phyloP scores from a whole-genome alignment of 1,140 invertebrate genomes.

The Coptotermes formosanus region DNA sequence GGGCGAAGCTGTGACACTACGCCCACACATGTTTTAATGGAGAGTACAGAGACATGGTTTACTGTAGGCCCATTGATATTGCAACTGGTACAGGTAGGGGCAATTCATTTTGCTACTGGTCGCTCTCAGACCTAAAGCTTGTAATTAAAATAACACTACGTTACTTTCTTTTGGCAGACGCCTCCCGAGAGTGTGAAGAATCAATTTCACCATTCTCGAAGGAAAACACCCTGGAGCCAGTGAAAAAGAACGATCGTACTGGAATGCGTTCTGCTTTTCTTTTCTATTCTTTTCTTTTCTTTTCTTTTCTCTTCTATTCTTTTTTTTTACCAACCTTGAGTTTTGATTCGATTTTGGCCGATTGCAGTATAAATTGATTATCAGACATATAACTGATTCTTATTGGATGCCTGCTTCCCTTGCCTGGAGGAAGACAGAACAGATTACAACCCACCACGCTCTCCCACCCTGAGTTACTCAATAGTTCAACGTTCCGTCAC shows the following conservation, averaged over 20 bases:
- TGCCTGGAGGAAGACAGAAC: neutral
- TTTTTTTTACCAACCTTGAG: neutral
- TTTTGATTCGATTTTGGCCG: neutral
- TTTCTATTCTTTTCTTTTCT: neutral
- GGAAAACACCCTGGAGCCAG: neutral
- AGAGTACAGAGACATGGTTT: too few species aligned
- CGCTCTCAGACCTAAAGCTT: neutral
- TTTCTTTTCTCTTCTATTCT: neutral
- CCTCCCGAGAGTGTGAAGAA: neutral
- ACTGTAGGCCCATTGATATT: too few species aligned
- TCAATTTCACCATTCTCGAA: neutral
- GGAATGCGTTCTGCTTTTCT: neutral
- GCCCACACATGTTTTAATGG: too few species aligned
- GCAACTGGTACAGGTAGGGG: too few species aligned
- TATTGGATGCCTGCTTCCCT: neutral
- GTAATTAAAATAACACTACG: neutral
- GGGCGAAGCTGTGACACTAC: too few species aligned
- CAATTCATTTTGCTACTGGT: too few species aligned
- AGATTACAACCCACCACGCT: neutral
- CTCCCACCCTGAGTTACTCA: neutral
- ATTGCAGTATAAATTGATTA: constrained; percentile 2
- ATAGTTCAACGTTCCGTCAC: neutral
- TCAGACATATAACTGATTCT: neutral
- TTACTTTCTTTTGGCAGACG: neutral
- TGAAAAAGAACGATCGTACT: neutral